Evolutionary conservation across 2,113 vertebrate genomes (phyloP).

Genomic region (Corvus moneduloides): DNA sequence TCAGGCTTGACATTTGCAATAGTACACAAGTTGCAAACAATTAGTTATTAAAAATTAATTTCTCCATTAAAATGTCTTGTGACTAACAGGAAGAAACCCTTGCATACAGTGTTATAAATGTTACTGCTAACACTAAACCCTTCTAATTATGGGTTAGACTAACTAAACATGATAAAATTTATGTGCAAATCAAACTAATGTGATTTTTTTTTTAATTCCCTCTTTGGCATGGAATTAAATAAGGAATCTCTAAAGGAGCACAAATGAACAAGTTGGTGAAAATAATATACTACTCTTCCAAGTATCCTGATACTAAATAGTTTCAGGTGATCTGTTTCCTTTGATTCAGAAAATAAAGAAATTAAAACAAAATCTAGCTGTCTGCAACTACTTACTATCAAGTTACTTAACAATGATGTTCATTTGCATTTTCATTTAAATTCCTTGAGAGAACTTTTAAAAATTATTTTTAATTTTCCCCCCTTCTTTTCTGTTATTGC

Average conservation of each 20-base stretch:
- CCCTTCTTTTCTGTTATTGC: background rate
- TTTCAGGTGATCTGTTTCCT: background rate
- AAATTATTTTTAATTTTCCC: accelerated
- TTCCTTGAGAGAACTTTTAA: background rate
- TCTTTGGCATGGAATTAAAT: slow-evolving; percentile 5
- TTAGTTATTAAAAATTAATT: slow-evolving; percentile 70
- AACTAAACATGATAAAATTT: background rate
- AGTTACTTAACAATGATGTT: background rate
- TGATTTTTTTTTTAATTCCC: background rate
- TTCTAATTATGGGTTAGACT: background rate
- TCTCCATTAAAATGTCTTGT: slow-evolving; percentile 54
- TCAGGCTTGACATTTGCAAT: background rate
- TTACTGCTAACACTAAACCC: slow-evolving; percentile 1
- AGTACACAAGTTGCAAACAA: slow-evolving; percentile 25
- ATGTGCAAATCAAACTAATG: slow-evolving; percentile 30
- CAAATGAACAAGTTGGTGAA: background rate
- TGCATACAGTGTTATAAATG: slow-evolving; percentile 31
- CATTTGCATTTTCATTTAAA: background rate
- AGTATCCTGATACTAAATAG: background rate
- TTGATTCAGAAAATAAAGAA: background rate
- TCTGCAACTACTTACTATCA: background rate
- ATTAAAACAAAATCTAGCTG: background rate
- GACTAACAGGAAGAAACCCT: slow-evolving; percentile 25
- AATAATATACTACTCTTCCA: background rate
- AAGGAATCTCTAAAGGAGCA: background rate